Percentiles rank a stretch among this genome's conserved stretches.
These are phyloP conservation scores for Marcusenius ussheri DNA, from an alignment of 2,113 vertebrate species.

Conservation along the genomic window DNA sequence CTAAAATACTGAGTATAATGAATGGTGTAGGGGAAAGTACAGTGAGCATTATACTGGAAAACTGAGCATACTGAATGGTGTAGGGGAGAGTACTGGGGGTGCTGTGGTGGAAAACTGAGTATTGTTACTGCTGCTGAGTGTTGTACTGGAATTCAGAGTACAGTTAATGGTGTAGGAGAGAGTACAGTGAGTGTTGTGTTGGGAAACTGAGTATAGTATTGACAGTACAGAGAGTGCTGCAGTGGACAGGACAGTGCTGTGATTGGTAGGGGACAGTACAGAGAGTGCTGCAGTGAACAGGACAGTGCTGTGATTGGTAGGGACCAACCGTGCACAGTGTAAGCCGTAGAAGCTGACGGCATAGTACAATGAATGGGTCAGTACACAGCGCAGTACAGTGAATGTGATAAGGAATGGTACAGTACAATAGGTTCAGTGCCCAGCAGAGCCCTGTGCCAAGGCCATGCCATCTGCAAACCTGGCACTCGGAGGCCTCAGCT, in stretches of 20 bases:
- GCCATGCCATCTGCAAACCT: slow-evolving; percentile 62
- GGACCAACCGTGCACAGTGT: background rate
- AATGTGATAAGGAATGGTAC: slow-evolving; percentile 9
- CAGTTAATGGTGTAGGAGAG: background rate
- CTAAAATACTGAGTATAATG: background rate
- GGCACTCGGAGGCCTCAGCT: slow-evolving; percentile 41
- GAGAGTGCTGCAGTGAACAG: background rate
- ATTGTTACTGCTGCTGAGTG: background rate
- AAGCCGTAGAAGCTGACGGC: background rate
- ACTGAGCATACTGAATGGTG: background rate
- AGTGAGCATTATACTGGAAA: background rate
- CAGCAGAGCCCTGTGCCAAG: slow-evolving; percentile 38
- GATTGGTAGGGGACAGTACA: background rate
- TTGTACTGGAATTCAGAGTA: background rate
- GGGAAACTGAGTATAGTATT: too few species aligned
- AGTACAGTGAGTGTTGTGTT: background rate
- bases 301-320: background rate
- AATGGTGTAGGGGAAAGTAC: background rate
- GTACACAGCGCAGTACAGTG: slow-evolving; percentile 34
- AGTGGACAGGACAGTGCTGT: background rate
- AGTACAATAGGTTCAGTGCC: slow-evolving; percentile 51
- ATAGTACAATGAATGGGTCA: slow-evolving; percentile 8
- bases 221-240: background rate
- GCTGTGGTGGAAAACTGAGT: background rate
- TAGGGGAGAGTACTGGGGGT: background rate